phyloP scores from a whole-genome alignment of 2,888 invertebrate species.

The Anorthoa munda region DNA sequence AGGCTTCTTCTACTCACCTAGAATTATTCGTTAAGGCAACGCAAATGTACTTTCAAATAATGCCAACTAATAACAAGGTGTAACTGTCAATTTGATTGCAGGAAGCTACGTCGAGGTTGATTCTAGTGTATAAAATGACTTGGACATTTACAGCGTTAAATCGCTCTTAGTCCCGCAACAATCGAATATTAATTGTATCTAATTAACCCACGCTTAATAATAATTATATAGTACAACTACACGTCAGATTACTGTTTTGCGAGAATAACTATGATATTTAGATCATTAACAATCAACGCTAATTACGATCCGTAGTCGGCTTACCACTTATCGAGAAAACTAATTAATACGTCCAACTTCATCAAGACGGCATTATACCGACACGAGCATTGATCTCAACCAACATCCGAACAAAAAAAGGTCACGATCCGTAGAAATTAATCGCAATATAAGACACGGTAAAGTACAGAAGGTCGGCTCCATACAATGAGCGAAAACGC shows the following conservation, averaged over 20 bases:
- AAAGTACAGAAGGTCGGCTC: slow-evolving; percentile 10
- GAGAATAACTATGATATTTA: not conserved
- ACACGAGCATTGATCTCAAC: slow-evolving; percentile 40
- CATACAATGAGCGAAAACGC: not conserved
- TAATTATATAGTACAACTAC: not conserved
- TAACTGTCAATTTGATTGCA: too few relatives aligned
- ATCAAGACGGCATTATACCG: slow-evolving; percentile 30
- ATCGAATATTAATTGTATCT: slow-evolving; percentile 10
- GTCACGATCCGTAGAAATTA: slow-evolving; percentile 37
- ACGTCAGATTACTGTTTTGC: not conserved
- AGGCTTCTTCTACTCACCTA: too few relatives aligned
- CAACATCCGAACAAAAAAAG: slow-evolving; percentile 39
- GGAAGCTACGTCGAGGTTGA: too few relatives aligned
- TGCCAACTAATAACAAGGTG: too few relatives aligned
- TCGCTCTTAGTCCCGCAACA: not conserved
- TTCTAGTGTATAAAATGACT: too few relatives aligned
- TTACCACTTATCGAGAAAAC: slow-evolving; percentile 30
- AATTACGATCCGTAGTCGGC: slow-evolving; percentile 17
- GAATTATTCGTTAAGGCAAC: too few relatives aligned
- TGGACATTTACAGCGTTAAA: too few relatives aligned
- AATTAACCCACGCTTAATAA: not conserved
- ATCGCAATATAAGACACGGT: slow-evolving; percentile 4
- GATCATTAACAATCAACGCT: slow-evolving; percentile 12
- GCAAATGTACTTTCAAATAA: too few relatives aligned
- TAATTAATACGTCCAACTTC: slow-evolving; percentile 37